A percentile compares a stretch with the other conserved stretches of the same genome.
Evolutionary conservation across 2,888 invertebrate genomes (phyloP).

Genomic region (Apotomis capreana): DNA sequence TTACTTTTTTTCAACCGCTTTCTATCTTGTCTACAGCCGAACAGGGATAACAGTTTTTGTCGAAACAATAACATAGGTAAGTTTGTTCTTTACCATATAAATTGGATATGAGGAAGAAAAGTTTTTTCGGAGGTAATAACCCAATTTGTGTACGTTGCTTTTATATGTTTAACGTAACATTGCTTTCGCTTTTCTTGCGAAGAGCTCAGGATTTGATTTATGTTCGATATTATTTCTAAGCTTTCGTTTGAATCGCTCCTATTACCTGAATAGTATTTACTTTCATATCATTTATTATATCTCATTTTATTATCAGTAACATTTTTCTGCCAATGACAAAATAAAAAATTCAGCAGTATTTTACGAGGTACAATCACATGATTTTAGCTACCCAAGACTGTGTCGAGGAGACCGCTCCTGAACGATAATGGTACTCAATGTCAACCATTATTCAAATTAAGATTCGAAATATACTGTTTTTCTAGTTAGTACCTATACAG

Average conservation of each 20-base stretch:
- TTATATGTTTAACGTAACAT: slow-evolving; percentile 3
- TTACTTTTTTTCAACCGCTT: slow-evolving; percentile 56
- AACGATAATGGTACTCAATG: too few species aligned
- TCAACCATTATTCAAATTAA: too few species aligned
- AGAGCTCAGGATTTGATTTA: slow-evolving; percentile 13
- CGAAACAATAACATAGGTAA: slow-evolving; percentile 33
- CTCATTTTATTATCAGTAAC: too few species aligned
- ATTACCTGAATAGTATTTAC: neutral
- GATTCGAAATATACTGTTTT: too few species aligned
- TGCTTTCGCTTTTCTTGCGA: slow-evolving; percentile 16
- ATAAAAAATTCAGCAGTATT: too few species aligned
- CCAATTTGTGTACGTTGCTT: slow-evolving; percentile 32
- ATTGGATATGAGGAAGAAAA: slow-evolving; percentile 28
- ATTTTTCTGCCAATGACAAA: too few species aligned
- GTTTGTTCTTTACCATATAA: slow-evolving; percentile 40
- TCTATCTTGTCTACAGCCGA: slow-evolving; percentile 50
- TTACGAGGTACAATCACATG: too few species aligned
- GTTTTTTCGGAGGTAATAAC: slow-evolving; percentile 31
- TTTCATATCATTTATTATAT: neutral
- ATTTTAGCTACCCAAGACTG: too few species aligned
- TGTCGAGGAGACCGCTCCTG: too few species aligned
- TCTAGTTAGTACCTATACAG: too few species aligned
- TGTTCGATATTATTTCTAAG: neutral
- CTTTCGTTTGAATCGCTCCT: neutral
- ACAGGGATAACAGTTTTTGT: slow-evolving; percentile 44